Percentiles rank a stretch among this genome's conserved stretches.
Evolutionary conservation across 2,888 invertebrate genomes (phyloP).

Genomic region (Callimorpha dominula): DNA sequence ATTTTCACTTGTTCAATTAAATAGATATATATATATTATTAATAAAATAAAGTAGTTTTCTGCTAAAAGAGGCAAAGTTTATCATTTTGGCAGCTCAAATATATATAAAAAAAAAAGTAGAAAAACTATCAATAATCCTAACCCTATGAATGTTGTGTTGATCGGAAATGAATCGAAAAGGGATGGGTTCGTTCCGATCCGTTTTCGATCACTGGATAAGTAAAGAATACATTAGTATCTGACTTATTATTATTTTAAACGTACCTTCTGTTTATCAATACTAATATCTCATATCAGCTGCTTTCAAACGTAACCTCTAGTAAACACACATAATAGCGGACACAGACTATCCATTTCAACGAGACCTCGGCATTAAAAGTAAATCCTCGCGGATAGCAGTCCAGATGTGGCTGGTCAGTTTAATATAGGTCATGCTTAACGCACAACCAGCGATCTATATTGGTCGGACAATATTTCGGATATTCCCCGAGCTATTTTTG

Average conservation of each 20-base stretch:
- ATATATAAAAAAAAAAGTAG: too few species aligned
- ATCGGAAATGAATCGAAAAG: background rate
- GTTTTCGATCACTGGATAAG: background rate
- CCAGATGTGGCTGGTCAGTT: conserved; percentile 37
- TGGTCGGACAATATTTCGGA: conserved; percentile 51
- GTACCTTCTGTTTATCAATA: background rate
- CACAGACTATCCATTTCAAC: conserved; percentile 32
- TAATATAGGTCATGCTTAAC: conserved; percentile 62
- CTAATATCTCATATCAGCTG: conserved; percentile 7
- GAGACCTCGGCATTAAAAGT: conserved; percentile 15
- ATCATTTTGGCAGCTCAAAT: too few species aligned
- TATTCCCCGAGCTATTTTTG: conserved; percentile 42
- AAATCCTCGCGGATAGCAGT: conserved; percentile 20
- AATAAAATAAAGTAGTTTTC: too few species aligned
- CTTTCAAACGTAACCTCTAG: conserved; percentile 19
- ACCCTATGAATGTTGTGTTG: background rate
- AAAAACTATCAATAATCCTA: too few species aligned
- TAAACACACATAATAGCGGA: conserved; percentile 17
- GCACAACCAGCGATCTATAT: conserved; percentile 62
- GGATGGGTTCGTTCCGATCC: background rate
- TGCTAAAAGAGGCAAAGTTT: too few species aligned
- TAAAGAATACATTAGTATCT: background rate
- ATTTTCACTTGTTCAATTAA: too few species aligned
- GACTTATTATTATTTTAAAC: background rate
- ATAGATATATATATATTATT: too few species aligned